phyloP scores from a whole-genome alignment of 2,888 invertebrate species.

The Himalopsyche anomala region DNA sequence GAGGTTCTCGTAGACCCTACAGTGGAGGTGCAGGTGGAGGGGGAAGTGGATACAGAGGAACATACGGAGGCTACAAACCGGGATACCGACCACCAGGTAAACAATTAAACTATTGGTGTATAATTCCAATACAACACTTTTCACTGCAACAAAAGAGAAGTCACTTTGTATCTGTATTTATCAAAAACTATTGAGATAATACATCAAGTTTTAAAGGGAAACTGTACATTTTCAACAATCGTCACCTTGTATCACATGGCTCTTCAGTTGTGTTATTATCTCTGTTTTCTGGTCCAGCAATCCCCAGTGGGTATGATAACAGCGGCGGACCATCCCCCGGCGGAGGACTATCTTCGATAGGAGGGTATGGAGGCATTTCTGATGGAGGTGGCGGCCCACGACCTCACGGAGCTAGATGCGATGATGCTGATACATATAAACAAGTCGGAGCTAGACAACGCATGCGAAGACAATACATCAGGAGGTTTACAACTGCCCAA shows the following conservation, averaged over 20 bases:
- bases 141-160: background rate
- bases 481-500: slow-evolving; percentile 84
- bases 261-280: slow-evolving; percentile 54
- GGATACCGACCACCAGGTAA: slow-evolving; percentile 64
- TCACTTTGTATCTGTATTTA: no score
- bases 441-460: slow-evolving; percentile 88
- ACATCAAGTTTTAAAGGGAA: no score
- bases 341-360: slow-evolving; percentile 67
- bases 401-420: slow-evolving; percentile 79
- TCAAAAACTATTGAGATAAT: no score
- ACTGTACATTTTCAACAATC: no score
- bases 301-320: slow-evolving; percentile 69
- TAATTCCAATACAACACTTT: background rate
- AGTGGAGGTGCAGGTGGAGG: slow-evolving; percentile 65
- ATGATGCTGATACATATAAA: slow-evolving; percentile 88
- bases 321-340: slow-evolving; percentile 70
- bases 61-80: slow-evolving; percentile 63
- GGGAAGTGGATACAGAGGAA: slow-evolving; percentile 66
- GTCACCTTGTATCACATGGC: background rate
- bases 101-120: background rate
- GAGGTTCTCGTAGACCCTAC: slow-evolving; percentile 32
- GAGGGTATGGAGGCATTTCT: slow-evolving; percentile 70
- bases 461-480: slow-evolving; percentile 86
- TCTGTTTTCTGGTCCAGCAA: slow-evolving; percentile 68
- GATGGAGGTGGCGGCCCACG: slow-evolving; percentile 72